These are phyloP conservation scores for Colius striatus DNA, from an alignment of 2,113 vertebrate genomes.

Conservation along the genomic window DNA sequence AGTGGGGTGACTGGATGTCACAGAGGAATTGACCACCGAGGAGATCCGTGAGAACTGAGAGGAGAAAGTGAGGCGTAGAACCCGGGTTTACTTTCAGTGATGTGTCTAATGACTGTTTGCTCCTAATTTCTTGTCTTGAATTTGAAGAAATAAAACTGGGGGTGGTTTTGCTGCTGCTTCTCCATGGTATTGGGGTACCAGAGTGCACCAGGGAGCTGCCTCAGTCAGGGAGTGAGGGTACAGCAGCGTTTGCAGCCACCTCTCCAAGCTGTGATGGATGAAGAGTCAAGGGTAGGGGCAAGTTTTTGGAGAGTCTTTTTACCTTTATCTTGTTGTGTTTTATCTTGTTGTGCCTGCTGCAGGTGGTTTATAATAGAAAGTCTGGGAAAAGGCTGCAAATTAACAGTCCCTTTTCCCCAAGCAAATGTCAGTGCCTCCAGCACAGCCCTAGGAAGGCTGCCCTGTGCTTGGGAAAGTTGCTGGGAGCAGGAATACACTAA, in stretches of 20 bases:
- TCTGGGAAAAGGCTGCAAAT: background rate
- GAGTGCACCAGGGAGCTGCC: background rate
- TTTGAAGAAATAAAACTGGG: background rate
- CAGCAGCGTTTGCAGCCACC: accelerated
- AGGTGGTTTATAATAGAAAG: background rate
- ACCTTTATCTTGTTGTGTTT: background rate
- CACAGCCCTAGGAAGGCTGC: background rate
- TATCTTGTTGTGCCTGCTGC: background rate
- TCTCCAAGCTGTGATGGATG: background rate
- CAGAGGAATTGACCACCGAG: background rate
- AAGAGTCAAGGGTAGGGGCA: background rate
- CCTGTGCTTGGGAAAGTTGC: background rate
- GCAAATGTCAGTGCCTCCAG: background rate
- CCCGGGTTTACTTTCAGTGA: background rate
- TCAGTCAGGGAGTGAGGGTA: background rate
- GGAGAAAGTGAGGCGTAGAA: background rate
- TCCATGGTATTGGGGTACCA: background rate
- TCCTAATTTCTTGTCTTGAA: background rate
- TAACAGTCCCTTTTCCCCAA: background rate
- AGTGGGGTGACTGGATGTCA: background rate
- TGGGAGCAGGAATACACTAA: background rate
- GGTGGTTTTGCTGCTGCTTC: background rate
- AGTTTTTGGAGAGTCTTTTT: background rate
- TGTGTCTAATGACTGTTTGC: background rate
- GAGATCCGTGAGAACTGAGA: background rate